phyloP scores from a whole-genome alignment of 2,888 invertebrate species.

The Cetonia aurata region DNA sequence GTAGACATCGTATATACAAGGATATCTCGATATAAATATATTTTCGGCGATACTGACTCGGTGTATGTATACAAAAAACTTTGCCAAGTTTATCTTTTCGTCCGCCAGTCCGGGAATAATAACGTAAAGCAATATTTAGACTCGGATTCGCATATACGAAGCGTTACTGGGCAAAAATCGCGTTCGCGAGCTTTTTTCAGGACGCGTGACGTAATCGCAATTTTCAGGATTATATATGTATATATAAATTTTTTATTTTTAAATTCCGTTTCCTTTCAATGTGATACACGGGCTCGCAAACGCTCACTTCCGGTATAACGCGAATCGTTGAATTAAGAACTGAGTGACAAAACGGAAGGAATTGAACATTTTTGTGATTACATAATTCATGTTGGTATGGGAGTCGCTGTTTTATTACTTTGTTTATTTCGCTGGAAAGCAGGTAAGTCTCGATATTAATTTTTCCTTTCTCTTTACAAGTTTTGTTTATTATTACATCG shows the following conservation, averaged over 20 bases:
- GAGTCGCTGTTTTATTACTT: no score
- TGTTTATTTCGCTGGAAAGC: no score
- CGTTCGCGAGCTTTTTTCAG: slow-evolving; percentile 13
- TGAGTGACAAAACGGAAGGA: neutral
- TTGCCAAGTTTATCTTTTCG: slow-evolving; percentile 39
- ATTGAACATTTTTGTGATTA: slow-evolving; percentile 11
- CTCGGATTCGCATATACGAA: neutral
- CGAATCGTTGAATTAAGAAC: neutral
- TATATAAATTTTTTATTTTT: neutral
- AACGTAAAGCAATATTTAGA: slow-evolving; percentile 22
- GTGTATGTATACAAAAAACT: slow-evolving; percentile 34
- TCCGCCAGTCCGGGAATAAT: slow-evolving; percentile 2
- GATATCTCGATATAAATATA: slow-evolving; percentile 25
- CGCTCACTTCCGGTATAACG: no score
- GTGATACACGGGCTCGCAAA: no score
- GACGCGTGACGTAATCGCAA: slow-evolving; percentile 19
- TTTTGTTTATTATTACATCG: no score
- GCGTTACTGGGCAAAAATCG: neutral
- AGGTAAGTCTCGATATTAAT: no score
- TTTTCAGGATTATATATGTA: slow-evolving; percentile 9
- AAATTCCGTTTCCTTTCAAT: slow-evolving; percentile 3
- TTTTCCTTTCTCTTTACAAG: no score
- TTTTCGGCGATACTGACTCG: slow-evolving; percentile 24
- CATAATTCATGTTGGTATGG: slow-evolving; percentile 1
- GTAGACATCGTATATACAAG: slow-evolving; percentile 10